phyloP scores from a whole-genome alignment of 2,888 invertebrate species.

The Dryocosmus kuriphilus region DNA sequence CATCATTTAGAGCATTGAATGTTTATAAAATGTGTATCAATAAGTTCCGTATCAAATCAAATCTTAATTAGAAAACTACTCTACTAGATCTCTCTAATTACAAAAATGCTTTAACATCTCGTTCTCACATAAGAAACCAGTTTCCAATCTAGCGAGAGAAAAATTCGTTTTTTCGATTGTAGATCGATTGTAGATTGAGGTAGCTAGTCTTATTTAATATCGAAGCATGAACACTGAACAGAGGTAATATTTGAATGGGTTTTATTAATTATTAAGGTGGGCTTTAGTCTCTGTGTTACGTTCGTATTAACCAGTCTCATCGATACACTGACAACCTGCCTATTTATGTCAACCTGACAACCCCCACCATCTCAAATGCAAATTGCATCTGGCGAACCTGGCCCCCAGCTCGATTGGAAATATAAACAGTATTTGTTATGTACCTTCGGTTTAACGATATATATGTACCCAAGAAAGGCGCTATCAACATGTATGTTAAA shows the following conservation, averaged over 20 bases:
- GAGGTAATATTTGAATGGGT: background rate
- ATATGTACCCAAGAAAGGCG: background rate
- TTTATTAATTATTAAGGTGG: background rate
- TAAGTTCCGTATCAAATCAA: background rate
- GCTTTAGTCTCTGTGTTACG: background rate
- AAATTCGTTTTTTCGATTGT: background rate
- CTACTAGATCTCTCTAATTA: background rate
- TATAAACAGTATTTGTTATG: slow-evolving; percentile 32
- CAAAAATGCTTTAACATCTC: background rate
- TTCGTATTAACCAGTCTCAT: background rate
- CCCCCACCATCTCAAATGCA: slow-evolving; percentile 55
- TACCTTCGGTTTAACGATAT: slow-evolving; percentile 9
- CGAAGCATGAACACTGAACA: background rate
- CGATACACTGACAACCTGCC: slow-evolving; percentile 21
- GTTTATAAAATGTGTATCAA: too few species aligned
- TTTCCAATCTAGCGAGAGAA: background rate
- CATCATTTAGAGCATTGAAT: background rate
- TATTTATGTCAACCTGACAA: slow-evolving; percentile 40
- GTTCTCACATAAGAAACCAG: background rate
- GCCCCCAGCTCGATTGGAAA: slow-evolving; percentile 43
- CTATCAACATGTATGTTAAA: slow-evolving; percentile 21
- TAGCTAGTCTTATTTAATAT: background rate
- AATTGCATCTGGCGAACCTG: slow-evolving; percentile 50
- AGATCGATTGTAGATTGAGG: slow-evolving; percentile 1
- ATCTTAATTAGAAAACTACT: background rate